A percentile compares a stretch with the other conserved stretches of the same genome.
Conservation (phyloP, 2,113 vertebrate genomes). For the Dipodomys stephensi region DNA sequence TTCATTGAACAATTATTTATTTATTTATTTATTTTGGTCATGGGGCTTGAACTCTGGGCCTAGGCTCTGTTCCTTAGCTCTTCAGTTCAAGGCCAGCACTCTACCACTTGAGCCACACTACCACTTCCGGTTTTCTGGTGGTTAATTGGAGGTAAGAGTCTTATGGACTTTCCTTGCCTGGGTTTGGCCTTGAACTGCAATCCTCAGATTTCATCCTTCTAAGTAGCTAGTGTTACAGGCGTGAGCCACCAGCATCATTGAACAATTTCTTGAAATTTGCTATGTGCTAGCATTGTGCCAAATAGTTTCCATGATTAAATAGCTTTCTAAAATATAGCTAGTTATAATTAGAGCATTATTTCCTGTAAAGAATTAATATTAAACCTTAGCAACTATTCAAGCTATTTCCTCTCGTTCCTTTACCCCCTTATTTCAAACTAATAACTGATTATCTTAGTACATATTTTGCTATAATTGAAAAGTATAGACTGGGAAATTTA, state of each 20-base stretch:
- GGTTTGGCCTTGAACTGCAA: no score
- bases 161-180: no score
- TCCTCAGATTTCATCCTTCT: no score
- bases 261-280: constrained; percentile 18
- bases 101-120: no score
- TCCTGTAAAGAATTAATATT: constrained; percentile 37
- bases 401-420: not conserved
- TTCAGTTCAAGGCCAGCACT: no score
- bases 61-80: no score
- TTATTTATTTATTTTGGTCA: no score
- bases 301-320: constrained; percentile 26
- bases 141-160: no score
- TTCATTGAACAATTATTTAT: not conserved
- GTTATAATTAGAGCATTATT: not conserved
- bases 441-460: not conserved
- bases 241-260: no score
- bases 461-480: not conserved
- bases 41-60: no score
- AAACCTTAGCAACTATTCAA: constrained; percentile 13
- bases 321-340: not conserved
- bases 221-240: no score
- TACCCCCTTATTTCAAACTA: not conserved
- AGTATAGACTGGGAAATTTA: not conserved
- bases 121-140: no score
- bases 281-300: not conserved